Conservation (phyloP, 1,140 invertebrate species). For the Hirudo medicinalis region DNA sequence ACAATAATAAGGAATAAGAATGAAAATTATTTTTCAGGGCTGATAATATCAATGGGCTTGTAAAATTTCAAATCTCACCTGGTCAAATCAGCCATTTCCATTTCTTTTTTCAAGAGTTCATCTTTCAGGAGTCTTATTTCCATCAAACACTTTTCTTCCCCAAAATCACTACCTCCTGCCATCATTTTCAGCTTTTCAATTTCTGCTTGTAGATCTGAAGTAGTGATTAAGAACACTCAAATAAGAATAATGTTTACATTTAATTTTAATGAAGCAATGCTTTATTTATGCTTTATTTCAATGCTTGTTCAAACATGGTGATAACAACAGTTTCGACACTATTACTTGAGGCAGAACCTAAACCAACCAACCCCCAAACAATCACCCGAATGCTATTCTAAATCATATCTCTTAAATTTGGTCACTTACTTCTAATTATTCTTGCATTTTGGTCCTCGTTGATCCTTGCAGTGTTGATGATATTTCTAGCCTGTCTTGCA, state of each 20-base stretch:
- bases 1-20: neutral
- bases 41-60: neutral
- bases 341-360: too few relatives aligned
- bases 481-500: conserved; percentile 36
- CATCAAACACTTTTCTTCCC: conserved; percentile 38
- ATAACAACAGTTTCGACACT: too few relatives aligned
- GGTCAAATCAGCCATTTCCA: conserved; percentile 50
- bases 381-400: too few relatives aligned
- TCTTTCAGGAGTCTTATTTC: conserved; percentile 25
- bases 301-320: too few relatives aligned
- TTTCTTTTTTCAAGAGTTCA: conserved; percentile 44
- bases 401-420: too few relatives aligned
- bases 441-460: conserved; percentile 74
- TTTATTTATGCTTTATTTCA: too few relatives aligned
- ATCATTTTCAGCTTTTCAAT: conserved; percentile 51
- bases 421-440: conserved; percentile 63
- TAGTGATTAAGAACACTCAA: neutral
- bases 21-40: neutral
- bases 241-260: too few relatives aligned
- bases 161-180: conserved; percentile 43
- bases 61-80: conserved; percentile 21
- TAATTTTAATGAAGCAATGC: too few relatives aligned
- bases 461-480: conserved; percentile 37
- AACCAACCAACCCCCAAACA: too few relatives aligned
- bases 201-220: conserved; percentile 52